These are phyloP conservation scores for Tethea ocularis DNA, from an alignment of 2,888 invertebrate genomes.

Conservation along the genomic window DNA sequence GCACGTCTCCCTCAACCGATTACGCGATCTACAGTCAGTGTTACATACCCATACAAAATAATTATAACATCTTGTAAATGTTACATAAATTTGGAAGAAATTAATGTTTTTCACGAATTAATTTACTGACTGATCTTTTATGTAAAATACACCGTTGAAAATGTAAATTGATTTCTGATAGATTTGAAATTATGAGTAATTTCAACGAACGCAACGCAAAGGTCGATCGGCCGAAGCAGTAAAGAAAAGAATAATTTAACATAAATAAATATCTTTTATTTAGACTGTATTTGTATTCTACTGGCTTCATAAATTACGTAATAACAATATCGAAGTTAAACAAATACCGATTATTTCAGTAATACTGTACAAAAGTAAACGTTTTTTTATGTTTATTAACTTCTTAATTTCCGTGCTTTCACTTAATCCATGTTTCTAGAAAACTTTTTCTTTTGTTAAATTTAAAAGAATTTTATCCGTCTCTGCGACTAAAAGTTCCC, in stretches of 20 bases:
- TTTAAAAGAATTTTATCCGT: background rate
- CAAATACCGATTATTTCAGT: too few species aligned
- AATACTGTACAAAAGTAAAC: background rate
- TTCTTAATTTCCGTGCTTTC: background rate
- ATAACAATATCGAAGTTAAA: too few species aligned
- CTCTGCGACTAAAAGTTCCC: background rate
- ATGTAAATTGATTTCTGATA: background rate
- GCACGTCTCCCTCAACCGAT: conserved; percentile 68
- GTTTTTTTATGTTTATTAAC: background rate
- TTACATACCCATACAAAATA: background rate
- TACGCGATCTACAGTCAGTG: conserved; percentile 55
- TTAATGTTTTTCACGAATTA: background rate
- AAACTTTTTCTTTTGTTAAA: background rate
- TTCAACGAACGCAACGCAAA: background rate
- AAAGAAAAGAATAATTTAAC: conserved; percentile 4
- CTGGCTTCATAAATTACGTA: background rate
- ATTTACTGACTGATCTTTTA: background rate
- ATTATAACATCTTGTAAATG: background rate
- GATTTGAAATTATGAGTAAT: conserved; percentile 3
- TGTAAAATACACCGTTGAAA: background rate
- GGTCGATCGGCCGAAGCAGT: background rate
- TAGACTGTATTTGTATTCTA: background rate
- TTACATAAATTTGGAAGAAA: background rate
- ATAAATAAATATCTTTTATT: background rate
- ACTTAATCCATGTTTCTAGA: background rate